Conservation (phyloP, 1,140 invertebrate genomes). For the Bombus waltoni region DNA sequence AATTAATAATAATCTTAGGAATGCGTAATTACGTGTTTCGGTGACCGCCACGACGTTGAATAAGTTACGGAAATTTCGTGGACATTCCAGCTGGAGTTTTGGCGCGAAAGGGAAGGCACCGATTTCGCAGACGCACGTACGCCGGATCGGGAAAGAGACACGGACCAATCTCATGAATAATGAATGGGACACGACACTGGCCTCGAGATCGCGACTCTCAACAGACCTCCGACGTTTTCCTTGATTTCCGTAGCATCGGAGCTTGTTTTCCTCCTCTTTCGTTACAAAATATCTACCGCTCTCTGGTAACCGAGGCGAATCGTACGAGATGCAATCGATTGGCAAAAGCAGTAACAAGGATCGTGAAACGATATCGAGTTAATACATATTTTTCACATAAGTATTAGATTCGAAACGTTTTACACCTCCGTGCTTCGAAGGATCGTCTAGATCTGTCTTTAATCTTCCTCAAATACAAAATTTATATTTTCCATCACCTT, state of each 20-base stretch:
- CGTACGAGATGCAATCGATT: background rate
- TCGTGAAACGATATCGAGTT: background rate
- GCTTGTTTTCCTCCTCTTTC: background rate
- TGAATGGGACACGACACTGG: background rate
- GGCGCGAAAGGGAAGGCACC: background rate
- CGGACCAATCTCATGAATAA: conserved; percentile 29
- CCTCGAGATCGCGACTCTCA: background rate
- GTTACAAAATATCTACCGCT: background rate
- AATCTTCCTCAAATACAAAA: no score
- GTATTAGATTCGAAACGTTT: no score
- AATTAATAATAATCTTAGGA: no score
- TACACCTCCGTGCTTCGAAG: no score
- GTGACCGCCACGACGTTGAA: no score
- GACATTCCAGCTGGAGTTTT: background rate
- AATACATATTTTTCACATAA: background rate
- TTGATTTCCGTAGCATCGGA: background rate
- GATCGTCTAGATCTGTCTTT: no score
- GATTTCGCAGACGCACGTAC: conserved; percentile 12
- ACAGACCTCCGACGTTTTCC: background rate
- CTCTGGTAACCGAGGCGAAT: background rate
- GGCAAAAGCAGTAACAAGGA: background rate
- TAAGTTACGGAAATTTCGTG: background rate
- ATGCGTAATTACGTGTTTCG: fast-evolving
- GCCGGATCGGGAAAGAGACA: background rate
- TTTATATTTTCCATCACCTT: no score